Evolutionary conservation across 2,113 vertebrate species (phyloP).

Genomic region (Gymnarchus niloticus): DNA sequence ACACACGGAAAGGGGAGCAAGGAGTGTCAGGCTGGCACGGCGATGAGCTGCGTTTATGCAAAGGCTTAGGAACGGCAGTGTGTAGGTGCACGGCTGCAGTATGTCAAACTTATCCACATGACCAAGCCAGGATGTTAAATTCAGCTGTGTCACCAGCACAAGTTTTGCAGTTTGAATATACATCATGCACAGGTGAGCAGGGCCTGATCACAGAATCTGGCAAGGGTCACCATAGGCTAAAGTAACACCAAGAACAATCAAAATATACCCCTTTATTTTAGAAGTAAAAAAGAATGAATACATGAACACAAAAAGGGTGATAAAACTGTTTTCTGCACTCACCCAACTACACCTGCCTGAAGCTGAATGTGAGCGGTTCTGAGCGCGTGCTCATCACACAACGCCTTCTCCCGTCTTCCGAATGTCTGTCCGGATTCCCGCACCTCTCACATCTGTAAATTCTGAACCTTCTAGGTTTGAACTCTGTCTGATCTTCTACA

Average conservation of each 20-base stretch:
- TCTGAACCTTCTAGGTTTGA: no score
- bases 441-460: no score
- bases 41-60: no score
- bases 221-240: conserved; percentile 60
- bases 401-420: no score
- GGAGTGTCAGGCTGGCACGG: neutral
- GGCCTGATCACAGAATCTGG: neutral
- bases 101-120: neutral
- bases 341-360: no score
- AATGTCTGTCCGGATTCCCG: no score
- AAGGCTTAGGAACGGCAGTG: neutral
- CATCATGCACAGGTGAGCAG: conserved; percentile 1
- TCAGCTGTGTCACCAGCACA: neutral
- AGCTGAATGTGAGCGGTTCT: neutral
- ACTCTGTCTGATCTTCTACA: no score
- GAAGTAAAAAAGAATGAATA: conserved; percentile 54
- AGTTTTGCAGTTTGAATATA: neutral
- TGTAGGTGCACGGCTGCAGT: no score
- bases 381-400: neutral
- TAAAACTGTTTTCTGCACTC: conserved; percentile 52
- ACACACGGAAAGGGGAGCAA: neutral
- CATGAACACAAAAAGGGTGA: conserved; percentile 62
- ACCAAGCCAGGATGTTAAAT: neutral
- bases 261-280: conserved; percentile 54
- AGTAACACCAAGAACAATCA: conserved; percentile 55